These are phyloP conservation scores for Bubalus kerabau DNA, from an alignment of 2,113 vertebrate genomes.

Conservation along the genomic window DNA sequence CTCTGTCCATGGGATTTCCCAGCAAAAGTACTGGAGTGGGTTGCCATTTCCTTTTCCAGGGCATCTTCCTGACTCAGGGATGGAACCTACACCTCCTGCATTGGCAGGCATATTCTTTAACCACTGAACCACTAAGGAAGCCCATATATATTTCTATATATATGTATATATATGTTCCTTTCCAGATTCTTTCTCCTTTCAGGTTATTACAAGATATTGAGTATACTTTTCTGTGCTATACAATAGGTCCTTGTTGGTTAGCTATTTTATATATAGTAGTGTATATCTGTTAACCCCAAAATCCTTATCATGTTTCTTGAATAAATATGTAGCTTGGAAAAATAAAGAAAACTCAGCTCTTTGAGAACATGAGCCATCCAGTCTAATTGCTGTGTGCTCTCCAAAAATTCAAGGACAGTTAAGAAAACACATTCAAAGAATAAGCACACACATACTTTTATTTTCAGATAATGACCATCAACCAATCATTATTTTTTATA, in stretches of 20 bases:
- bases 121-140: neutral
- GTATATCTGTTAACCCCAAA: neutral
- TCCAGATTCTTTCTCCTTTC: neutral
- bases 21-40: neutral
- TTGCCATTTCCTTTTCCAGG: neutral
- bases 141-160: neutral
- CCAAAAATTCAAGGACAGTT: neutral
- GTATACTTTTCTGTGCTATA: neutral
- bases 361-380: neutral
- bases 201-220: neutral
- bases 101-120: neutral
- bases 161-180: neutral
- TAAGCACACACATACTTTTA: neutral
- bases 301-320: neutral
- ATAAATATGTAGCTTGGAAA: neutral
- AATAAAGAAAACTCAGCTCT: neutral
- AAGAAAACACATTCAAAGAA: neutral
- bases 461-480: constrained; percentile 2
- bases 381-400: neutral
- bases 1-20: neutral
- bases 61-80: neutral
- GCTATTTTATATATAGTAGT: neutral
- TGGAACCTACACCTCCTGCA: neutral
- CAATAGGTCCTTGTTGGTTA: neutral
- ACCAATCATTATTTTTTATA: neutral